Base-by-base conservation (phyloP, 2,113 vertebrate species). In the Periophthalmus modestus region DNA sequence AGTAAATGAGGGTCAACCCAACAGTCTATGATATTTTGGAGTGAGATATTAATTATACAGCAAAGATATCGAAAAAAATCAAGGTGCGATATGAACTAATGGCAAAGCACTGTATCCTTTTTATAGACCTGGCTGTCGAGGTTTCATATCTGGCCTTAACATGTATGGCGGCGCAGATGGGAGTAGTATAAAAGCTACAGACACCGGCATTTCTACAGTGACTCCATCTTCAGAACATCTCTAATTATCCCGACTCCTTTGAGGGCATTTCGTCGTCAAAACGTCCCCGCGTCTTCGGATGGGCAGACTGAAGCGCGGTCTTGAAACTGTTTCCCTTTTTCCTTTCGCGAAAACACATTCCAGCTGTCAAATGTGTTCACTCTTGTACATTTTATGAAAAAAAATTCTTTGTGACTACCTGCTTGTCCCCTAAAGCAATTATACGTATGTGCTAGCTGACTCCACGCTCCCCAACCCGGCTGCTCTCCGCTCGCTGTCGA, bases 351-450 rank as follows among this genome's bases (percentile, higher is more conserved):
- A 82, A 82, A 81, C 68, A 88, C 84, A 81, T 85, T 86, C 79
- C 85, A 82, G 79, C 82, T 85, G 87, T 90, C 71, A 57, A 57
- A 76, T 39, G 13, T 4, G 71, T 58, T 89, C 73, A 55, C 78
- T 77, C 83, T 58, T 77, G 79, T 21, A n/a, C 62, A 23, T 52
- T 68, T 66, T 16, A 48, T 69, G 62, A 65, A 74, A 68, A 50
- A n/a, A 89, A 87, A 87, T 68, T 0, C 7, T 74, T 69, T 69
- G 46, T 71, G 74, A 86, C 72, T 69, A 82, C 78, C 80, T 47
- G 71, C 73, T 66, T 84, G 73, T 83, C 80, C 70, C 86, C 85
- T 55, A 71, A 69, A 88, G 83, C 78, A 72, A 71, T 84, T 74
- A 74, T 0, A 74, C 57, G 69, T 77, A 68, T 54, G 62, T 72